These are phyloP conservation scores for Hippolais icterina DNA, from an alignment of 2,113 vertebrate genomes.

Conservation along the genomic window DNA sequence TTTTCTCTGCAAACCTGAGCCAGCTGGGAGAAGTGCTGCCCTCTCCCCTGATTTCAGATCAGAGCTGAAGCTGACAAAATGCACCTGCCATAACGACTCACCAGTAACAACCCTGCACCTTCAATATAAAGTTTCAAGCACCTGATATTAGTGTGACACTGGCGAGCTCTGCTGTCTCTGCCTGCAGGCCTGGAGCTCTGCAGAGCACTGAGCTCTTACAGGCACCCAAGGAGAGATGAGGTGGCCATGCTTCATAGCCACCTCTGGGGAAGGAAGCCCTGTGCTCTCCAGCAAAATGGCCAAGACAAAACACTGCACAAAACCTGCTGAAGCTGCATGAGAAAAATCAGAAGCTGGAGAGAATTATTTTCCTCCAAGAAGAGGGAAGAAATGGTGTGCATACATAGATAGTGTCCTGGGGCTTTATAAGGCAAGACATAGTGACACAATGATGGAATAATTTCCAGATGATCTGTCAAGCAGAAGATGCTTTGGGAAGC, in stretches of 20 bases:
- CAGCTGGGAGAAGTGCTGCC: neutral
- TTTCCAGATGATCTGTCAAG: neutral
- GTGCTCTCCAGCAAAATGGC: neutral
- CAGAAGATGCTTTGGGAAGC: constrained; percentile 36
- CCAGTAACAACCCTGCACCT: neutral
- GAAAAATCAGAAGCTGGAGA: neutral
- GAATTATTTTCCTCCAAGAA: neutral
- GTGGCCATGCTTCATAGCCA: neutral
- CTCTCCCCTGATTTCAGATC: neutral
- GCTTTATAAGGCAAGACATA: neutral
- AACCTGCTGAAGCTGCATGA: neutral
- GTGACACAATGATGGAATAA: neutral
- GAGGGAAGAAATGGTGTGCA: neutral
- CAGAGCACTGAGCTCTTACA: neutral
- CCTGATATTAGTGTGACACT: neutral
- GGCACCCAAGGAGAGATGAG: neutral
- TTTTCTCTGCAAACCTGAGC: neutral
- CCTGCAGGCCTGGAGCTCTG: neutral
- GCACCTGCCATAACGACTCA: neutral
- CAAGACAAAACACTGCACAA: neutral
- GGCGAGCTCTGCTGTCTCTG: neutral
- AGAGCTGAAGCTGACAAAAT: neutral
- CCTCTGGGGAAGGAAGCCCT: neutral
- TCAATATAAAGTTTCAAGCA: constrained; percentile 29
- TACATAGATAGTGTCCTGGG: neutral